Conservation (phyloP, 2,797 vertebrate genomes). For the Catharus ustulatus region DNA sequence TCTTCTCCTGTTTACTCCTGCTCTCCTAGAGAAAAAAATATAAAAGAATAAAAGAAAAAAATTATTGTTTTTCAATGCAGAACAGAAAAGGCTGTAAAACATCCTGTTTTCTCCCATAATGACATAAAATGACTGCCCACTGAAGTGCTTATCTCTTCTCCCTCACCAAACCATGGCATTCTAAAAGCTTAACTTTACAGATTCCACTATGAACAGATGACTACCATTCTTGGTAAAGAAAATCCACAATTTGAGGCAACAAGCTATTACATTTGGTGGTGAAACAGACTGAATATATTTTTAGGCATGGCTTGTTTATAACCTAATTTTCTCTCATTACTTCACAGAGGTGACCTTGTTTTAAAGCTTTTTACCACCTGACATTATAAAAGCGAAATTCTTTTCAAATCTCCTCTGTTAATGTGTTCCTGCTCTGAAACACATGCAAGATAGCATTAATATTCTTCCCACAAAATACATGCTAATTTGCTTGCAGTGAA, state of each 20-base stretch:
- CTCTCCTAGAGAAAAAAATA: background rate
- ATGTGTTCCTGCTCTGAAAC: conserved; percentile 72
- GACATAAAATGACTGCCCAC: background rate
- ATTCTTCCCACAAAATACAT: conserved; percentile 77
- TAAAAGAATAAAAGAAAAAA: background rate
- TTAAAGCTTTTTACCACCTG: conserved; percentile 73
- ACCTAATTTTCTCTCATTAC: conserved; percentile 73
- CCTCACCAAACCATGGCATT: background rate
- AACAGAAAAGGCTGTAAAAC: conserved; percentile 20
- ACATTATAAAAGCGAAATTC: conserved; percentile 75
- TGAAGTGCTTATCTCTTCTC: background rate
- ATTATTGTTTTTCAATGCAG: background rate
- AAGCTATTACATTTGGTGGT: conserved; percentile 60
- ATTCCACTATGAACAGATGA: conserved; percentile 28
- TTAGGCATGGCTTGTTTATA: conserved; percentile 75
- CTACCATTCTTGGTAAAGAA: conserved; percentile 47
- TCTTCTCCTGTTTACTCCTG: background rate
- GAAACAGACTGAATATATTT: conserved; percentile 73
- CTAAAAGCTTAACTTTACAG: conserved; percentile 60
- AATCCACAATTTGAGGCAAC: conserved; percentile 60
- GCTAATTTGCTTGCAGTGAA: conserved; percentile 78
- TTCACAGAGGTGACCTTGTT: conserved; percentile 79
- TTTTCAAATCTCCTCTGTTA: conserved; percentile 73
- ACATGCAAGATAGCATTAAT: conserved; percentile 77
- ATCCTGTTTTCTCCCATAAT: conserved; percentile 19